Base-by-base conservation (phyloP, 2,888 invertebrate genomes). In the Acrobeloides nanus region DNA sequence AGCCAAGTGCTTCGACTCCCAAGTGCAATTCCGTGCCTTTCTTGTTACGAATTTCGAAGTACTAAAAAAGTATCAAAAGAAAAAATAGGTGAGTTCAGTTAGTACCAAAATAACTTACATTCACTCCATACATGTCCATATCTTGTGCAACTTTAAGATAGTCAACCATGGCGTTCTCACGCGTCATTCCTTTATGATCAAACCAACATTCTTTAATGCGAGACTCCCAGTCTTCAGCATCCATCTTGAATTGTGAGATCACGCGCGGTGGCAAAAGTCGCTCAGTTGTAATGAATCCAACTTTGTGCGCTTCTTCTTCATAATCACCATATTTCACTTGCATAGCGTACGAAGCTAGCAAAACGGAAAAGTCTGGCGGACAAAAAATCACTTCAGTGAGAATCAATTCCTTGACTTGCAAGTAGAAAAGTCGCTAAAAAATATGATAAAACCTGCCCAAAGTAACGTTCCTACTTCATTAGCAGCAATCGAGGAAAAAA, bases 31-130 rank as follows among this genome's bases (percentile, higher is more conserved):
- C 93, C 15, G 95, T 93, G 68, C 93, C 93, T 78, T 95, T 95
- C 81, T 97, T 97, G 81, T 97, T 97, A 71, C 90, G 85, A 75
- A 97, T 97, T 79, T 95, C 93, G 79, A 97, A 97, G 79, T 95
- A 97, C 70, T 70, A 51, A 38, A n/a, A n/a, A n/a, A n/a, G n/a
- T n/a, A 2, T 12, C 4, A 3, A 31, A 50, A 7, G 18, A 26
- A 15, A 2, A 25, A 29, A 15, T 18, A 38, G 8, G 21, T n/a
- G 7, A 5, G 17, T 42, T 23, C 12, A 49, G 20, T 35, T 24
- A 24, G 10, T 6, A 12, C 7, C 10, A 42, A 27, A 24, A 10
- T 43, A 10, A 53, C 68, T 53, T 29, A 70, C 70, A 48, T 74
- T 74, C 38, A 74, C 73, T 44, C 74, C 74, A 52, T 74, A 74